Evolutionary conservation across 53 echinoderm and acorn worm species (phyloP), one percentile per base, ranked within the genome.

Genomic region (Glandiceps talaboti): DNA sequence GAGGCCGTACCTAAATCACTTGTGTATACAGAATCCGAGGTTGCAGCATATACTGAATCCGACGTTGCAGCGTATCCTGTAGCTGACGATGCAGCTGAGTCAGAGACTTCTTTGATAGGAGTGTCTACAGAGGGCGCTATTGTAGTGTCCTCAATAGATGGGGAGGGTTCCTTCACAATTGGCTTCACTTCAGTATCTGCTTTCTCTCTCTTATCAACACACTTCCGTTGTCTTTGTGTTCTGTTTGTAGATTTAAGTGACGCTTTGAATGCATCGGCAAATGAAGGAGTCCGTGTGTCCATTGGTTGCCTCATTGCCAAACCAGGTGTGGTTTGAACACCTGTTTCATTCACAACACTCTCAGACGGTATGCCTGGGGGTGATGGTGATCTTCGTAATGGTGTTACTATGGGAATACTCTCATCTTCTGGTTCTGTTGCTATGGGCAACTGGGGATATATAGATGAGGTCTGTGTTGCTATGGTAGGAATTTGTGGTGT

Each of bases 241-340:
- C 64, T 45, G 6, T 20, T 20, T 6, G 64, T 45, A 45, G 64
- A 45, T 45, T 20, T 33, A 79, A 90, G 77, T 0, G 88, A 87
- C 29, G 82, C 83, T 30, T 77, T 81, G 74, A 92, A 92, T 0
- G 92, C 85, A 20, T 83, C 83, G 72, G 86, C 78, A 25, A 79
- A 74, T 28, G 83, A 30, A 32, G 81, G 81, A 79, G 86, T 85
- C 14, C 80, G 77, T 0, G 31, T 85, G 30, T 45, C 20, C 20
- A 20, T 45, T 6, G 85, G 85, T 28, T 30, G 28, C 32, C 90
- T 33, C 0, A 92, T 83, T 25, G 90, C 87, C 77, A 92, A 73
- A 0, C 92, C 92, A 0, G 92, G 92, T 0, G 92, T 92, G 30
- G 92, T 92, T 80, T 92, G 92, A 0, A 90, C 90, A 14, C 87